phyloP scores from a whole-genome alignment of 2,797 vertebrate genomes.

The Acanthurus lineatus region DNA sequence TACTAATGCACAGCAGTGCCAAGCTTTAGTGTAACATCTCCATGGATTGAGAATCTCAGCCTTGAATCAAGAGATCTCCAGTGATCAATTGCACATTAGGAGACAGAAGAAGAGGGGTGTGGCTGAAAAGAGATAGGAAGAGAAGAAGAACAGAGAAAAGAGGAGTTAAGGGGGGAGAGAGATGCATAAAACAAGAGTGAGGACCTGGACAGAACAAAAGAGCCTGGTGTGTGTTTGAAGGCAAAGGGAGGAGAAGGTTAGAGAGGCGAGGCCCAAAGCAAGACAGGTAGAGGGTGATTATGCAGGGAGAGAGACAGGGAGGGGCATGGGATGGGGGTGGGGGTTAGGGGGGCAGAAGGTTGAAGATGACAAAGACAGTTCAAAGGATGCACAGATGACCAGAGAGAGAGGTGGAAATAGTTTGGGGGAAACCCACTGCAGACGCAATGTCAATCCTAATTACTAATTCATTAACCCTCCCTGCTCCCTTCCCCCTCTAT shows the following conservation, averaged over 20 bases:
- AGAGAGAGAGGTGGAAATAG: constrained; percentile 36
- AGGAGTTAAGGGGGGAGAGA: constrained; percentile 22
- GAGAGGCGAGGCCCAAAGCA: constrained; percentile 48
- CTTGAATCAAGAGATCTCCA: constrained; percentile 40
- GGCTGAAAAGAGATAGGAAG: constrained; percentile 34
- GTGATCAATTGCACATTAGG: constrained; percentile 71
- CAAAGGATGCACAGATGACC: constrained; percentile 62
- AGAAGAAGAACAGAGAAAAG: constrained; percentile 14
- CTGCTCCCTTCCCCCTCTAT: constrained; percentile 65
- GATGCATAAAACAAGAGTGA: constrained; percentile 23
- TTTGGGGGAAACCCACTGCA: constrained; percentile 71
- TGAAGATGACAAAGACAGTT: constrained; percentile 72
- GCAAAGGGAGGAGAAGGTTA: constrained; percentile 74
- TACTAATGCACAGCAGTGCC: constrained; percentile 11
- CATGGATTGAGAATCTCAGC: constrained; percentile 45
- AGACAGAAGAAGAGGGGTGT: constrained; percentile 28
- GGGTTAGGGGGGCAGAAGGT: neutral
- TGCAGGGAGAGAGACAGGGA: constrained; percentile 24
- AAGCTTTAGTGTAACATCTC: constrained; percentile 37
- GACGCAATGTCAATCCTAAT: constrained; percentile 85
- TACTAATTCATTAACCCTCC: constrained; percentile 87
- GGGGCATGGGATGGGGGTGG: neutral
- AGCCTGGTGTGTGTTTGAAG: constrained; percentile 58
- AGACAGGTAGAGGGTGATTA: constrained; percentile 64
- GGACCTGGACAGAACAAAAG: constrained; percentile 70